A percentile compares a stretch with the other conserved stretches of the same genome.
phyloP scores from a whole-genome alignment of 2,797 vertebrate genomes.

The Rhynchonycteris naso region DNA sequence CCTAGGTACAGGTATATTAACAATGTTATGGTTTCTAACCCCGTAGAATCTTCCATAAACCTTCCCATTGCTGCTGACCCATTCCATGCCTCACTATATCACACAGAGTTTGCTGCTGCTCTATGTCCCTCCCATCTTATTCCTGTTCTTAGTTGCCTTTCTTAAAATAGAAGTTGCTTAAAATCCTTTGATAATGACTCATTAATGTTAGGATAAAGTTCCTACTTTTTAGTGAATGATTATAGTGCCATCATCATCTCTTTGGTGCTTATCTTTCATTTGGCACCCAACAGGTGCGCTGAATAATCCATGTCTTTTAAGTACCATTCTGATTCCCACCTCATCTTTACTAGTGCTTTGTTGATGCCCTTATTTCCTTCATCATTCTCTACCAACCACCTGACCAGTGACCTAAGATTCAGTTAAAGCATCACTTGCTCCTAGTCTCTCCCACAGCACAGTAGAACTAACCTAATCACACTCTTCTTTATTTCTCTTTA shows the following conservation, averaged over 20 bases:
- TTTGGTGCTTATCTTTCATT: neutral
- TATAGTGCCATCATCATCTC: too few relatives aligned
- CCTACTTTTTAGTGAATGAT: neutral
- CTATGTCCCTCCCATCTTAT: neutral
- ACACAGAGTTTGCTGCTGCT: neutral
- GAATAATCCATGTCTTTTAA: neutral
- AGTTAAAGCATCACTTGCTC: neutral
- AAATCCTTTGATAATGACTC: neutral
- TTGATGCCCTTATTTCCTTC: neutral
- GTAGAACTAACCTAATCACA: neutral
- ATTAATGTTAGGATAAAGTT: neutral
- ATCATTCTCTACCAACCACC: neutral
- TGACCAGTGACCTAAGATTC: neutral
- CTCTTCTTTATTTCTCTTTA: neutral
- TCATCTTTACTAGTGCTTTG: neutral
- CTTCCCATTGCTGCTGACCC: neutral
- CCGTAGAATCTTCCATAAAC: neutral
- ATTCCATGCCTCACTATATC: neutral
- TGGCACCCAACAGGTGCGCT: neutral
- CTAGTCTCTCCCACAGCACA: neutral
- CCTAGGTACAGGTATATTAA: neutral
- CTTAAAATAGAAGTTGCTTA: neutral
- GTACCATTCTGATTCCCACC: neutral
- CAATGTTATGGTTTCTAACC: rapidly evolving
- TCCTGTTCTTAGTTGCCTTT: neutral